Conservation (phyloP, 2,888 invertebrate species). For the Phortica magna region DNA sequence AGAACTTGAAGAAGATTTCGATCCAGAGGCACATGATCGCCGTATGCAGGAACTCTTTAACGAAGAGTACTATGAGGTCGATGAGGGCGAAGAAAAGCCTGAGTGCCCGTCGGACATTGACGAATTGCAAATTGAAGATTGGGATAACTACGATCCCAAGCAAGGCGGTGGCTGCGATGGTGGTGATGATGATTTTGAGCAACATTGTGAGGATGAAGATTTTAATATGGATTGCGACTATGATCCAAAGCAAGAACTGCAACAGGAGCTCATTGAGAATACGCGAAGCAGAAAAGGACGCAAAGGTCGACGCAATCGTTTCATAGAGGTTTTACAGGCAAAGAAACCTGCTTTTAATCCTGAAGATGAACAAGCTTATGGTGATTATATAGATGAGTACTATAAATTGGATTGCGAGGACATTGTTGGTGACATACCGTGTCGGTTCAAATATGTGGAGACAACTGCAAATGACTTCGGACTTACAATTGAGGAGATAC, state of each 20-base stretch:
- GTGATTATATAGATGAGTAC: conserved; percentile 95
- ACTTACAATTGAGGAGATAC: conserved; percentile 93
- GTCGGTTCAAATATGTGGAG: conserved; percentile 94
- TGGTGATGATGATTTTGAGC: conserved; percentile 78
- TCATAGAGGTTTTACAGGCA: conserved; percentile 84
- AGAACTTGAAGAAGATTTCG: conserved; percentile 94
- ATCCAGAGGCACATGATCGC: conserved; percentile 91
- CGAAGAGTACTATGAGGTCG: conserved; percentile 90
- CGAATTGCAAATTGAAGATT: conserved; percentile 76
- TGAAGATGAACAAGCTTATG: conserved; percentile 84
- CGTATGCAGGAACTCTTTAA: conserved; percentile 92
- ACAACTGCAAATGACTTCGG: conserved; percentile 95
- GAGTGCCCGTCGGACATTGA: conserved; percentile 89
- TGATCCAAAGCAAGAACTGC: conserved; percentile 81
- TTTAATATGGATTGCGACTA: conserved; percentile 96
- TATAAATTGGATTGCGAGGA: conserved; percentile 97
- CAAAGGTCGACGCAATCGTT: conserved; percentile 85
- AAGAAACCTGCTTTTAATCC: conserved; percentile 93
- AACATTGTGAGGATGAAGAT: conserved; percentile 88
- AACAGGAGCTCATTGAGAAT: conserved; percentile 81
- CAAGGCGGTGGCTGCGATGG: conserved; percentile 80
- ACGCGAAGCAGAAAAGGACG: conserved; percentile 81
- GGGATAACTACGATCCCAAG: conserved; percentile 79
- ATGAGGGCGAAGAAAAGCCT: conserved; percentile 87
- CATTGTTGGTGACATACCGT: conserved; percentile 93